These are phyloP conservation scores for Drosophila tropicalis DNA, from an alignment of 1,140 invertebrate genomes.

Conservation along the genomic window DNA sequence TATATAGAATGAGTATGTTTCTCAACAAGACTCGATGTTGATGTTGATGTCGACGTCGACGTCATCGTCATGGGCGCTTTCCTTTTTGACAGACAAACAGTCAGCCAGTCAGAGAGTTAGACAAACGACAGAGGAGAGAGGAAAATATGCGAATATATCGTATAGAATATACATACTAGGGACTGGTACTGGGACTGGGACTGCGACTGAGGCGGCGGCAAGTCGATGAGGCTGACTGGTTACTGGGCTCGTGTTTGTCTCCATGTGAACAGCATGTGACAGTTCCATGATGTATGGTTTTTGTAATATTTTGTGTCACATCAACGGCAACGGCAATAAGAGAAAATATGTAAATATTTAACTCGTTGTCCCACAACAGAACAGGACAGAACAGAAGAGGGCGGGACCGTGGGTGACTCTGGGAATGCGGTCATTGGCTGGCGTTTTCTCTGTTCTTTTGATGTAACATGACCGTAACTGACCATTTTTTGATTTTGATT, in stretches of 20 bases:
- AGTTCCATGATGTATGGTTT: constrained; percentile 69
- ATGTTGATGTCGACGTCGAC: background rate
- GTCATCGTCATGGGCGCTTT: constrained; percentile 49
- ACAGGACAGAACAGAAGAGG: background rate
- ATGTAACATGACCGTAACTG: background rate
- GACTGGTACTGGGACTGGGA: no score
- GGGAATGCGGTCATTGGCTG: constrained; percentile 33
- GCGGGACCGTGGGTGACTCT: background rate
- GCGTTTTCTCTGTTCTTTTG: no score
- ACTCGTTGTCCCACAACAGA: constrained; percentile 51
- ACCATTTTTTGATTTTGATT: background rate
- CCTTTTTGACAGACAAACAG: constrained; percentile 42
- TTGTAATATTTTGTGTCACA: constrained; percentile 77
- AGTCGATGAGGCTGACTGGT: background rate
- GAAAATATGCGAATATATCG: constrained; percentile 6
- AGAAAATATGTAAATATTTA: constrained; percentile 69
- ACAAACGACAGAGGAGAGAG: background rate
- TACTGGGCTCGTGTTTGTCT: constrained; percentile 4
- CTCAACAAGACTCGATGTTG: background rate
- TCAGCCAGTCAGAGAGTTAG: constrained; percentile 6
- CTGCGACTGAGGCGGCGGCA: background rate
- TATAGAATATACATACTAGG: background rate
- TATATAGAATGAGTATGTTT: background rate
- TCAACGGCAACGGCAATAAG: constrained; percentile 54
- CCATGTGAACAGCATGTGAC: constrained; percentile 38